These are phyloP conservation scores for Idaea straminata DNA, from an alignment of 2,888 invertebrate species.

Conservation along the genomic window DNA sequence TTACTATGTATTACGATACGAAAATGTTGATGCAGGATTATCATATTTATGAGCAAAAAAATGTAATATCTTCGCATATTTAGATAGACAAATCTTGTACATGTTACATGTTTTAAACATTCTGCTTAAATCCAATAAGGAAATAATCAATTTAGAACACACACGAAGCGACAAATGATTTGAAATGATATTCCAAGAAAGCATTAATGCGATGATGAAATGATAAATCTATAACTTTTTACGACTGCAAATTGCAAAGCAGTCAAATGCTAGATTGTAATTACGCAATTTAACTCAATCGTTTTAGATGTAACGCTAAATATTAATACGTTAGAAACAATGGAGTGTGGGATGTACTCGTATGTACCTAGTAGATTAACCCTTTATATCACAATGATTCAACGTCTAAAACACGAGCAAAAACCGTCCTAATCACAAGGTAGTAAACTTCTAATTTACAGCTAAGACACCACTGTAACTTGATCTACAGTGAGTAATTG, in stretches of 20 bases:
- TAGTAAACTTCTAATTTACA: constrained; percentile 1
- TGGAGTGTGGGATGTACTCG: constrained; percentile 62
- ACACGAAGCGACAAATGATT: constrained; percentile 20
- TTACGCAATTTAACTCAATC: constrained; percentile 41
- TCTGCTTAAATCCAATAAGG: neutral
- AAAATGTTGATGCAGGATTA: constrained; percentile 1
- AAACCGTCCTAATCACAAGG: neutral
- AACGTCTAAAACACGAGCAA: neutral
- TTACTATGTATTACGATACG: constrained; percentile 18
- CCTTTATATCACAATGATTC: constrained; percentile 36
- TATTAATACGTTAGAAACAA: constrained; percentile 50
- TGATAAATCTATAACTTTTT: constrained; percentile 16
- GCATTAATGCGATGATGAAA: constrained; percentile 15
- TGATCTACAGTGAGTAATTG: constrained; percentile 34
- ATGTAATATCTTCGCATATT: neutral
- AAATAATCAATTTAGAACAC: constrained; percentile 14
- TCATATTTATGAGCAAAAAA: constrained; percentile 6
- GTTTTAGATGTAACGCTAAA: constrained; percentile 40
- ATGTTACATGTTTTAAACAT: neutral
- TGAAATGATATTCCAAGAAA: constrained; percentile 17
- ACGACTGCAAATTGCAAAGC: constrained; percentile 19
- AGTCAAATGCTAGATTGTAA: constrained; percentile 31
- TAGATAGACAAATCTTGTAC: neutral
- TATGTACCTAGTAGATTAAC: constrained; percentile 46
- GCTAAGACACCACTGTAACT: constrained; percentile 27